A percentile compares a stretch with the other conserved stretches of the same genome.
These are phyloP conservation scores for Thryonomys swinderianus DNA, from an alignment of 2,113 vertebrate genomes.

Conservation along the genomic window DNA sequence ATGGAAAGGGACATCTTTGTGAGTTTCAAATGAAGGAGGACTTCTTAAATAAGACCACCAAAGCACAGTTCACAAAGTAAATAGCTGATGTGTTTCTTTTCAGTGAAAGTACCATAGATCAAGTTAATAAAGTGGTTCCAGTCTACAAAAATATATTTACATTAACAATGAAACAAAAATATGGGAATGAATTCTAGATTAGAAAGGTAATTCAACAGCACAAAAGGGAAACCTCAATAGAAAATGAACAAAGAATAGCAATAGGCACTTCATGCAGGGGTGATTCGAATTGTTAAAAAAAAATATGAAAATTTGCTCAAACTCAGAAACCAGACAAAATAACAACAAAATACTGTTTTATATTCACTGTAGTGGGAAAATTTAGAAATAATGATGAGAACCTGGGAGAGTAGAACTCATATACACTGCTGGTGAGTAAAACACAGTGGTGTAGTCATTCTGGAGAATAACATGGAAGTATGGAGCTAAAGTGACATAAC, in stretches of 20 bases:
- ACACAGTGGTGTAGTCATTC: neutral
- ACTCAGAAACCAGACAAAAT: neutral
- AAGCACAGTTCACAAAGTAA: neutral
- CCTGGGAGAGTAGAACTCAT: neutral
- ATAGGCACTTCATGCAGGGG: neutral
- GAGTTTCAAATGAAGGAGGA: neutral
- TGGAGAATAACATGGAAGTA: neutral
- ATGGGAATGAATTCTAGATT: neutral
- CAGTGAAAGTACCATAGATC: neutral
- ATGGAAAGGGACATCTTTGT: neutral
- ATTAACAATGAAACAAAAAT: neutral
- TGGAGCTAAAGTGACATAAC: neutral
- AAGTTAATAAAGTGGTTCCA: neutral
- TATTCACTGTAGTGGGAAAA: neutral
- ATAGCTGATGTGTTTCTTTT: neutral
- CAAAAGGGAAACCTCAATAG: neutral
- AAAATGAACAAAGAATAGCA: neutral
- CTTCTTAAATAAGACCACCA: slow-evolving; percentile 14
- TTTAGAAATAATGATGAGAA: neutral
- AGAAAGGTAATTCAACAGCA: neutral
- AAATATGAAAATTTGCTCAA: neutral
- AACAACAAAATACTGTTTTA: neutral
- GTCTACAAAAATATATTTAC: neutral
- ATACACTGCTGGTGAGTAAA: neutral
- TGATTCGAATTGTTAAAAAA: neutral